A percentile compares a stretch with the other conserved stretches of the same genome.
Evolutionary conservation across 2,888 invertebrate genomes (phyloP).

Genomic region (Callosobruchus maculatus): DNA sequence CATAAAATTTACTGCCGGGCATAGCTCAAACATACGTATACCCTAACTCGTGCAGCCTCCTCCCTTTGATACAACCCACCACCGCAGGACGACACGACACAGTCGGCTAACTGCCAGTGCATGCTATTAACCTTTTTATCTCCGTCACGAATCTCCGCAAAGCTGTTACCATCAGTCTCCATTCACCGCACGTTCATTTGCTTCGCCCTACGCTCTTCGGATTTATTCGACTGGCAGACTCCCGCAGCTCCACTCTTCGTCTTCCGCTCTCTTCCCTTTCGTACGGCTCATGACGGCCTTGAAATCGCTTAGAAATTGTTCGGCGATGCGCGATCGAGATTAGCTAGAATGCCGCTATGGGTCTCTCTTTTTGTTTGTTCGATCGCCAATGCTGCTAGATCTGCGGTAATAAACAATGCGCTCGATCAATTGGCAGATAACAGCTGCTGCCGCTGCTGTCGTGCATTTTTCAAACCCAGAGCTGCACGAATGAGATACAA

Average conservation of each 20-base stretch:
- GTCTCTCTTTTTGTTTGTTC: neutral
- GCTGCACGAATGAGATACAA: too few species aligned
- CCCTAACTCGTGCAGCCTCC: neutral
- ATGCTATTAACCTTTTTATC: conserved; percentile 3
- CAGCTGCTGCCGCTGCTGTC: neutral
- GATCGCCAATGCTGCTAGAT: neutral
- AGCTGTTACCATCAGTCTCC: conserved; percentile 1
- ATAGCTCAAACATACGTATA: too few species aligned
- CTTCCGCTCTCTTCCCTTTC: neutral
- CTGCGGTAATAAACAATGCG: neutral
- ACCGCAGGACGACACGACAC: neutral
- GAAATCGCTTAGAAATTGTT: neutral
- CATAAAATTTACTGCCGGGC: too few species aligned
- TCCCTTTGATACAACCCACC: neutral
- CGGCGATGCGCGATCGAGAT: neutral
- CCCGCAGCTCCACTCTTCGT: neutral
- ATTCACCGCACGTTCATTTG: conserved; percentile 1
- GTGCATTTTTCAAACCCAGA: too few species aligned
- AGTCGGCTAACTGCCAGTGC: neutral
- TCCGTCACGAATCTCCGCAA: conserved; percentile 1
- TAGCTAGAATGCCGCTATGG: neutral
- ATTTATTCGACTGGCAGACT: neutral
- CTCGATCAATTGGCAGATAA: neutral
- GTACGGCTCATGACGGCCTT: neutral
- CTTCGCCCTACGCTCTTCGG: neutral